These are phyloP conservation scores for Arenaria interpres DNA, from an alignment of 2,113 vertebrate genomes.

Conservation along the genomic window DNA sequence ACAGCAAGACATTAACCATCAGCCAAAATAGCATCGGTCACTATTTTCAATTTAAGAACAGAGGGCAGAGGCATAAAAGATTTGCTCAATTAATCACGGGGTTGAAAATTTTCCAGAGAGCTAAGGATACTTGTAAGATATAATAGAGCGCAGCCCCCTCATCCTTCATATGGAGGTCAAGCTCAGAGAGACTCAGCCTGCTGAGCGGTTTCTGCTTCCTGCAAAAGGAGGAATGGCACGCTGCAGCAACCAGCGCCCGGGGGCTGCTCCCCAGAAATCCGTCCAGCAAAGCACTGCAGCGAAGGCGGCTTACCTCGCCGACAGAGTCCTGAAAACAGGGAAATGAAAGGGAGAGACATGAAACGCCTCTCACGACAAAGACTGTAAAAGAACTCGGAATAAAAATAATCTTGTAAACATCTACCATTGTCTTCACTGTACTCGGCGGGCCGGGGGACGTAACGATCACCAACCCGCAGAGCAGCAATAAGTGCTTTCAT, in stretches of 20 bases:
- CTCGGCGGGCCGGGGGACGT: accelerated
- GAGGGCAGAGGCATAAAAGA: not conserved
- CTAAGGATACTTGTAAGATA: not conserved
- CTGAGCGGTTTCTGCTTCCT: not conserved
- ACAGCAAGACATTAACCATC: not conserved
- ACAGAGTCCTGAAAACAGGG: not conserved
- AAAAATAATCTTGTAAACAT: not conserved
- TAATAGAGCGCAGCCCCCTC: not conserved
- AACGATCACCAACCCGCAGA: not conserved
- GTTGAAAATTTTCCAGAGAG: constrained; percentile 39
- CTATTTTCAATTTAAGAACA: not conserved
- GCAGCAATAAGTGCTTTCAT: not conserved
- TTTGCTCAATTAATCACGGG: not conserved
- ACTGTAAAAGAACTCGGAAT: not conserved
- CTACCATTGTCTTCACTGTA: not conserved
- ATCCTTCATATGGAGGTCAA: not conserved
- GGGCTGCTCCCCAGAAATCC: not conserved
- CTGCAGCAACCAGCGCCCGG: not conserved
- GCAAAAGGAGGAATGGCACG: not conserved
- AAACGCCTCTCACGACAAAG: not conserved
- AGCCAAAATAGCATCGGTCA: not conserved
- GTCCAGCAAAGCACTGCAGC: not conserved
- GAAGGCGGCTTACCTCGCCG: not conserved
- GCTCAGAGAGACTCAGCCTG: not conserved
- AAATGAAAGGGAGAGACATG: not conserved